Percentiles rank a stretch among this genome's conserved stretches.
These are phyloP conservation scores for Eupristina koningsbergeri DNA, from an alignment of 1,140 invertebrate species.

Conservation along the genomic window DNA sequence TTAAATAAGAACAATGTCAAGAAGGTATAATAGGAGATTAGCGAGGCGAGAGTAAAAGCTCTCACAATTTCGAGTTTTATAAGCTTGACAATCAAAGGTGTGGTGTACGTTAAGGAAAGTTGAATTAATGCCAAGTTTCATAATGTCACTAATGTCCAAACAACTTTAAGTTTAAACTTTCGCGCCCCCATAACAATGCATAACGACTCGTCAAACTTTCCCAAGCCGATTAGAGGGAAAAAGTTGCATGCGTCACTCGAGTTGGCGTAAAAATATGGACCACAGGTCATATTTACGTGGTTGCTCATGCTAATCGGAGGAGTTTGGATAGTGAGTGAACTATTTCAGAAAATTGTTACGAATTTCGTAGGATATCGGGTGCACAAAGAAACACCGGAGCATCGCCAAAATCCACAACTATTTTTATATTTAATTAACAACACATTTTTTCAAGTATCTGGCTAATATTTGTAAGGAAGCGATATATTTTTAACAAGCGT, in stretches of 20 bases:
- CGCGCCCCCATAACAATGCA: neutral
- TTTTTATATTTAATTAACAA: no score
- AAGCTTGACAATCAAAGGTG: neutral
- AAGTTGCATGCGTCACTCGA: no score
- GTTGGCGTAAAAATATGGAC: no score
- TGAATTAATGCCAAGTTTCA: neutral
- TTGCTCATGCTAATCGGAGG: neutral
- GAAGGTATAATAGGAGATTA: no score
- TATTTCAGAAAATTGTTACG: neutral
- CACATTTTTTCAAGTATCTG: no score
- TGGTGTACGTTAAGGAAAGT: neutral
- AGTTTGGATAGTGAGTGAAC: neutral
- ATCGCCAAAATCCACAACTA: slow-evolving; percentile 63
- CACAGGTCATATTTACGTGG: neutral
- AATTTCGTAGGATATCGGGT: no score
- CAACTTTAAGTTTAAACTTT: neutral
- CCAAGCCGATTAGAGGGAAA: no score
- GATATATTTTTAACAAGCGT: no score
- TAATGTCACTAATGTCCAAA: neutral
- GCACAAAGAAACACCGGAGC: slow-evolving; percentile 52
- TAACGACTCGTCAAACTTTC: neutral
- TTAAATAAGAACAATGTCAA: no score
- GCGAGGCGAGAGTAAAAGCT: neutral
- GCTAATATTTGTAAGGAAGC: no score
- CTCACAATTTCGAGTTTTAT: neutral